Evolutionary conservation across 2,113 vertebrate genomes (phyloP).

Genomic region (Leptodactylus fuscus): DNA sequence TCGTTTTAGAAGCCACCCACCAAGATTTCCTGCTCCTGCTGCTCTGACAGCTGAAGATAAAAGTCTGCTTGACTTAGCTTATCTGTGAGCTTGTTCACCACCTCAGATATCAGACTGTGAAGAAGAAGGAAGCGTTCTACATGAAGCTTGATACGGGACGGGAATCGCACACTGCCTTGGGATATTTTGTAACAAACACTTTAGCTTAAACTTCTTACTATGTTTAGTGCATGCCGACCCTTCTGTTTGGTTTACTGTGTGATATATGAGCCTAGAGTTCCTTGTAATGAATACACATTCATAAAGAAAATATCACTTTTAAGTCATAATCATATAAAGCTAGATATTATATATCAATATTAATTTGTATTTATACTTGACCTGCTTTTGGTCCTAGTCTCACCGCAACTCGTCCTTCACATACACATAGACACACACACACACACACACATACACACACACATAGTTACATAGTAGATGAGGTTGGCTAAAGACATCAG

Average conservation of each 20-base stretch:
- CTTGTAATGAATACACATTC: too few relatives aligned
- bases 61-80: slow-evolving; percentile 46
- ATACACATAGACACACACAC: too few relatives aligned
- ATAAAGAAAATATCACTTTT: too few relatives aligned
- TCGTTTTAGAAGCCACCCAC: slow-evolving; percentile 47
- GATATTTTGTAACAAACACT: not conserved
- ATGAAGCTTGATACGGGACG: slow-evolving; percentile 4
- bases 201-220: not conserved
- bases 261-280: not conserved
- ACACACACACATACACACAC: too few relatives aligned
- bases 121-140: slow-evolving; percentile 6
- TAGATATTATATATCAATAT: too few relatives aligned
- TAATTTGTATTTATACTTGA: too few relatives aligned
- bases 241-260: not conserved
- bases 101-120: slow-evolving; percentile 40
- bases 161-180: slow-evolving; percentile 30
- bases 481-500: too few relatives aligned
- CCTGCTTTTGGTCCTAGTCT: too few relatives aligned
- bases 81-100: slow-evolving; percentile 43
- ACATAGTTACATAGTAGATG: too few relatives aligned
- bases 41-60: slow-evolving; percentile 57
- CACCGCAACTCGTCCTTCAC: too few relatives aligned
- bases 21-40: slow-evolving; percentile 33
- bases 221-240: not conserved
- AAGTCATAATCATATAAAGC: too few relatives aligned